Conservation (phyloP, 2,113 vertebrate species). For the Pseudorectes ferrugineus region DNA sequence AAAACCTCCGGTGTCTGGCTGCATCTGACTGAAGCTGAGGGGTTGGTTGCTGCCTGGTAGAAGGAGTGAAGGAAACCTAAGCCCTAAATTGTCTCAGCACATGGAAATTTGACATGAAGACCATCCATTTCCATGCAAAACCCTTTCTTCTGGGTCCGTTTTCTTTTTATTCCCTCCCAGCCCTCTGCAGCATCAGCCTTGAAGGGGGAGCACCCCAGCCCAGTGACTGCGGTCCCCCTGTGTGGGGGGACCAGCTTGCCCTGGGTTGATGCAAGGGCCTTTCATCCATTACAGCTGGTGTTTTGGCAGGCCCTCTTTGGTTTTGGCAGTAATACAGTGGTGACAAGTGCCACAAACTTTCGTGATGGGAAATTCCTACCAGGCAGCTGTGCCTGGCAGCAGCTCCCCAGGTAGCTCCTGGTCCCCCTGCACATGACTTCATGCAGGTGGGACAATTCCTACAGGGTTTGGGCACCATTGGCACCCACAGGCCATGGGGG, state of each 20-base stretch:
- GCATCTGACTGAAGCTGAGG: background rate
- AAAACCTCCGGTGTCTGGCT: rapidly evolving
- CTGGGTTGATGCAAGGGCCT: too few species aligned
- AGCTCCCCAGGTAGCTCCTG: background rate
- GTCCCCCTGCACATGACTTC: rapidly evolving
- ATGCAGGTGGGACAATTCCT: background rate
- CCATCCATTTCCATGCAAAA: background rate
- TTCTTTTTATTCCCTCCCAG: background rate
- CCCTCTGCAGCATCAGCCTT: background rate
- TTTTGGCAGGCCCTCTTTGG: background rate
- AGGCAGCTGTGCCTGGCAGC: background rate
- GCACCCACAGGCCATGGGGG: rapidly evolving
- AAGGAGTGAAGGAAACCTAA: background rate
- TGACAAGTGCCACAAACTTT: background rate
- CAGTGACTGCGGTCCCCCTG: background rate
- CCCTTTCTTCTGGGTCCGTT: background rate
- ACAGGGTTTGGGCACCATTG: background rate
- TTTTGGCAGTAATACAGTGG: background rate
- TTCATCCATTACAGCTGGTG: background rate
- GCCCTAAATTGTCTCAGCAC: rapidly evolving
- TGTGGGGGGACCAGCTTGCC: rapidly evolving
- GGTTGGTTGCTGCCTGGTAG: background rate
- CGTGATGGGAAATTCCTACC: background rate
- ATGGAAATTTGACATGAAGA: background rate
- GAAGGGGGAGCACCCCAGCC: too few species aligned